These are phyloP conservation scores for Shinisaurus crocodilurus DNA, from an alignment of 2,113 vertebrate species.

Conservation along the genomic window DNA sequence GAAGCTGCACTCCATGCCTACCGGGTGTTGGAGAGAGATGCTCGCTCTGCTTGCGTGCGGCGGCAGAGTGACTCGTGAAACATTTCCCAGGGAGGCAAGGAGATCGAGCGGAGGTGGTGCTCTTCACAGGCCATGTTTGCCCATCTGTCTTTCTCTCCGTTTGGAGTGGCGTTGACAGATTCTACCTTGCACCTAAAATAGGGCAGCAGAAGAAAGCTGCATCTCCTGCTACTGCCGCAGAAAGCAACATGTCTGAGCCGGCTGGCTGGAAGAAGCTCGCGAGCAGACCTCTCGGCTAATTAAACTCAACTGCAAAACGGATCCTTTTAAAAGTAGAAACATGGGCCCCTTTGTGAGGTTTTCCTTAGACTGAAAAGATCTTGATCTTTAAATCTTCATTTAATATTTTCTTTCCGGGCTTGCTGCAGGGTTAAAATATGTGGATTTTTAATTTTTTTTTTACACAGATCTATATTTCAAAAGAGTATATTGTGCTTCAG, in stretches of 20 bases:
- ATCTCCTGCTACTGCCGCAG: no score
- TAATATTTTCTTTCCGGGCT: neutral
- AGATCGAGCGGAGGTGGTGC: neutral
- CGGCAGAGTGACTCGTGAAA: neutral
- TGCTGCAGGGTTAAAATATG: neutral
- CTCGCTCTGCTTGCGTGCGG: neutral
- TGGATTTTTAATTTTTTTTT: no score
- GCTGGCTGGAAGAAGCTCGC: neutral
- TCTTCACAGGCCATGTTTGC: neutral
- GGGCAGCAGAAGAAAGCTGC: neutral
- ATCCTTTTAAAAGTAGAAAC: neutral
- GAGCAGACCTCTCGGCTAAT: no score
- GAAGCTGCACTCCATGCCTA: rapidly evolving
- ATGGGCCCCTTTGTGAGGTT: neutral
- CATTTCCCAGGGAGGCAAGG: neutral
- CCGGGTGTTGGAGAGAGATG: rapidly evolving
- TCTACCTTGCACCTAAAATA: neutral
- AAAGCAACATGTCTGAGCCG: neutral
- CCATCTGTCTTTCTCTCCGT: neutral
- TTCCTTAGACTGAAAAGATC: neutral
- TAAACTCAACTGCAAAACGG: neutral
- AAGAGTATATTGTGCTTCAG: neutral
- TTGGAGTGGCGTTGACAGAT: neutral
- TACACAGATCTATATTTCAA: neutral
- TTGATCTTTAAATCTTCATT: neutral